Base-by-base conservation (phyloP, 2,113 vertebrate species). In the Engraulis encrasicolus region DNA sequence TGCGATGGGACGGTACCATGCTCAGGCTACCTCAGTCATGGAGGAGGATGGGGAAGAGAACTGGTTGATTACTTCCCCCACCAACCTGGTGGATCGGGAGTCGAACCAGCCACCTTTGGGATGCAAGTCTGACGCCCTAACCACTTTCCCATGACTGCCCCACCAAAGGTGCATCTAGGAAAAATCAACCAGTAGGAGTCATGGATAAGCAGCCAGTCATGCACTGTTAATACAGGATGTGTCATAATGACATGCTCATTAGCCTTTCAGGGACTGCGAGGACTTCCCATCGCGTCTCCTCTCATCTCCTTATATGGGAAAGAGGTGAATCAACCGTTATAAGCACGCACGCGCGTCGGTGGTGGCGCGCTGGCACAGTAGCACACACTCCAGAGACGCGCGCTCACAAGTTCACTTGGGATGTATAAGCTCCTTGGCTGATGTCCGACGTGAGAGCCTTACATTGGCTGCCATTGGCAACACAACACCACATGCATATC, bases 81-180 rank as follows among this genome's bases (percentile, higher is more conserved):
- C n/a, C n/a, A n/a, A n/a, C n/a, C n/a, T n/a, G n/a, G n/a, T n/a
- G n/a, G n/a, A n/a, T n/a, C n/a, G n/a, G n/a, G n/a, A n/a, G n/a
- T n/a, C n/a, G n/a, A n/a, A n/a, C n/a, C n/a, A n/a, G n/a, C n/a
- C n/a, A n/a, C n/a, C n/a, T n/a, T n/a, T n/a, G n/a, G n/a, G n/a
- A n/a, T n/a, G n/a, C n/a, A n/a, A n/a, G n/a, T n/a, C n/a, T n/a
- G n/a, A n/a, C n/a, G n/a, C n/a, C n/a, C n/a, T n/a, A n/a, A n/a
- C n/a, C n/a, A n/a, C 17, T 74, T 14, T 14, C 31, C 34, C 66
- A 74, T 74, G 11, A 34, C 66, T 74, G 66, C 31, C 66, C n/a
- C n/a, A n/a, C n/a, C n/a, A n/a, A n/a, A 74, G 66, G 66, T 74
- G 66, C 66, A 74, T 74, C 66, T 74, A 74, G 31, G 11, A 71